These are phyloP conservation scores for Pandemis cinnamomeana DNA, from an alignment of 2,888 invertebrate genomes.

Conservation along the genomic window DNA sequence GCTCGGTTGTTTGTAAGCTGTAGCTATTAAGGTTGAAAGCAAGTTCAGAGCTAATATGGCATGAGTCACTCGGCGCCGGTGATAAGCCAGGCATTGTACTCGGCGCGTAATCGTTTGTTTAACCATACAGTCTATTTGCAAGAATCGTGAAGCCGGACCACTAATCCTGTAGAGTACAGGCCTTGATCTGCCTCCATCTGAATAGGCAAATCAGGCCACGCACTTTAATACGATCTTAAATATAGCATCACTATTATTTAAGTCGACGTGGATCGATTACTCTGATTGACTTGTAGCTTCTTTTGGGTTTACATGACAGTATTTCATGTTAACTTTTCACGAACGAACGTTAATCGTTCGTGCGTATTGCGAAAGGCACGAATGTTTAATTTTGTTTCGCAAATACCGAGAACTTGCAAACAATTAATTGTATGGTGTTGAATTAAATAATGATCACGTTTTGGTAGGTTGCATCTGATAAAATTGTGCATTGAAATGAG, in stretches of 20 bases:
- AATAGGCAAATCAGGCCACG: slow-evolving; percentile 37
- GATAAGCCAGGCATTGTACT: slow-evolving; percentile 61
- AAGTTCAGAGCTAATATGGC: slow-evolving; percentile 5
- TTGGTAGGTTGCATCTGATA: slow-evolving; percentile 33
- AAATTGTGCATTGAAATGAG: slow-evolving; percentile 17
- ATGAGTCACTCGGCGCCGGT: slow-evolving; percentile 54
- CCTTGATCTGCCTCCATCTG: slow-evolving; percentile 37
- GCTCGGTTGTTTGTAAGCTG: slow-evolving; percentile 46
- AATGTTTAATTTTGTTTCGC: slow-evolving; percentile 30
- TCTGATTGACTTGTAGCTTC: slow-evolving; percentile 36
- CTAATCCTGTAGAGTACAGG: slow-evolving; percentile 20
- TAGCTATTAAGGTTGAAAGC: slow-evolving; percentile 46
- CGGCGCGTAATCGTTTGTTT: slow-evolving; percentile 53
- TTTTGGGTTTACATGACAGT: slow-evolving; percentile 20
- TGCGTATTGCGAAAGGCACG: slow-evolving; percentile 32
- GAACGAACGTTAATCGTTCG: slow-evolving; percentile 16
- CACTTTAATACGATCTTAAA: slow-evolving; percentile 28
- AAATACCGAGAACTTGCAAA: slow-evolving; percentile 31
- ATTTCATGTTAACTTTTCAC: slow-evolving; percentile 32
- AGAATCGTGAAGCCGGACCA: slow-evolving; percentile 37
- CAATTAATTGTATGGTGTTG: slow-evolving; percentile 23
- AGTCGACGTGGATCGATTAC: slow-evolving; percentile 23
- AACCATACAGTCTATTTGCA: slow-evolving; percentile 43
- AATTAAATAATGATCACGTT: slow-evolving; percentile 37
- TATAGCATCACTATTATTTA: slow-evolving; percentile 15